Evolutionary conservation across 2,888 invertebrate genomes (phyloP).

Genomic region (Acanthosepion esculentum): DNA sequence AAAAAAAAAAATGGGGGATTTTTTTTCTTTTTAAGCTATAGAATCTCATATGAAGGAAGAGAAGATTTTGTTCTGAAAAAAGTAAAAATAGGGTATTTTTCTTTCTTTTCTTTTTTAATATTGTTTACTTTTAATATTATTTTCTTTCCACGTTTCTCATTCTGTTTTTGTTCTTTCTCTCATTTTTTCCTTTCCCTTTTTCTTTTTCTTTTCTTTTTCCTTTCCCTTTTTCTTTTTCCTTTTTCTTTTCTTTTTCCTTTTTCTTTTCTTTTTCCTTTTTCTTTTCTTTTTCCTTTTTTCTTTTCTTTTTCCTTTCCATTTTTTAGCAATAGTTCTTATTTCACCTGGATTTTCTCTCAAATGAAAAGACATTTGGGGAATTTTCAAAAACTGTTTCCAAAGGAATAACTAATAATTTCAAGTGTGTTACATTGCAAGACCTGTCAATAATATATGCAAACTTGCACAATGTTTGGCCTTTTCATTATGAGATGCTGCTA

Average conservation of each 20-base stretch:
- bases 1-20: no score
- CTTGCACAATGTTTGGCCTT: background rate
- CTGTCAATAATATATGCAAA: conserved; percentile 11
- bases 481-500: background rate
- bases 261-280: background rate
- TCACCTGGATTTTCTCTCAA: background rate
- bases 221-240: no score
- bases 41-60: no score
- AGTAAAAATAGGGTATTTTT: background rate
- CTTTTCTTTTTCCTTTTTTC: background rate
- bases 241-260: background rate
- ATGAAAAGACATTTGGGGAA: no score
- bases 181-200: background rate
- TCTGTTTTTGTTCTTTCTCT: no score
- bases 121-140: no score
- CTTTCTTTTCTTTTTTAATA: background rate
- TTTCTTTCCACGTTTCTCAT: no score
- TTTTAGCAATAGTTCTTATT: background rate
- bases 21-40: no score
- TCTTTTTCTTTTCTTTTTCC: background rate
- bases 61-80: no score
- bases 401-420: background rate
- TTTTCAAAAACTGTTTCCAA: background rate
- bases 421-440: background rate
- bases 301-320: background rate